phyloP scores from a whole-genome alignment of 2,797 vertebrate genomes.

The Tenualosa ilisha region DNA sequence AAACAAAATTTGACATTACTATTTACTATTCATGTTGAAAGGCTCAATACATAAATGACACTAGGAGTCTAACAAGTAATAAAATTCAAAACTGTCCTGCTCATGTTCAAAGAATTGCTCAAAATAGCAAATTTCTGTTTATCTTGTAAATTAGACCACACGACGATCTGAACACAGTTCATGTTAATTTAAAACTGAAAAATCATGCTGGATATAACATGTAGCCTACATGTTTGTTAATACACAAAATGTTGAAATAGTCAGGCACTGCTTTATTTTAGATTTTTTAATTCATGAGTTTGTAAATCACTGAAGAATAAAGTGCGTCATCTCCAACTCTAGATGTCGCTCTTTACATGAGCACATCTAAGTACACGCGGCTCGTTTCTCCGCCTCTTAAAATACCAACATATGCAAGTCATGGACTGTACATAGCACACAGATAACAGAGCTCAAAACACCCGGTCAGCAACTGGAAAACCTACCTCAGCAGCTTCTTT shows the following conservation, averaged over 20 bases:
- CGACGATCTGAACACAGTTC: no score
- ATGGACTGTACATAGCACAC: neutral
- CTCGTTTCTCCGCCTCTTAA: neutral
- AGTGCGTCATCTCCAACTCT: neutral
- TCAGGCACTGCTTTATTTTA: no score
- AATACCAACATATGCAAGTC: slow-evolving; percentile 14
- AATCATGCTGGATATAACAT: no score
- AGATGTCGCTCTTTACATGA: neutral
- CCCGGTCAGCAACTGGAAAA: slow-evolving; percentile 18
- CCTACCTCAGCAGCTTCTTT: slow-evolving; percentile 79
- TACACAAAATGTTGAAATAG: no score
- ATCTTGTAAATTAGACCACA: no score
- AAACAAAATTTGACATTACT: neutral
- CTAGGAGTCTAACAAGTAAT: neutral
- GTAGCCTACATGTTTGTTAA: no score
- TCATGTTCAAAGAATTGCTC: no score
- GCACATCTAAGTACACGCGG: neutral
- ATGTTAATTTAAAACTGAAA: no score
- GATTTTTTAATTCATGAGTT: no score
- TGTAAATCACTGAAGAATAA: neutral
- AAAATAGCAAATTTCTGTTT: no score
- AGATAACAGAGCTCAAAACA: slow-evolving; percentile 1
- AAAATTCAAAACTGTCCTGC: no score
- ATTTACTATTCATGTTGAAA: neutral
- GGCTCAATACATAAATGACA: neutral